Evolutionary conservation across 2,797 vertebrate genomes (phyloP), one percentile per base, ranked within the genome.

Genomic region (Pterois miles): DNA sequence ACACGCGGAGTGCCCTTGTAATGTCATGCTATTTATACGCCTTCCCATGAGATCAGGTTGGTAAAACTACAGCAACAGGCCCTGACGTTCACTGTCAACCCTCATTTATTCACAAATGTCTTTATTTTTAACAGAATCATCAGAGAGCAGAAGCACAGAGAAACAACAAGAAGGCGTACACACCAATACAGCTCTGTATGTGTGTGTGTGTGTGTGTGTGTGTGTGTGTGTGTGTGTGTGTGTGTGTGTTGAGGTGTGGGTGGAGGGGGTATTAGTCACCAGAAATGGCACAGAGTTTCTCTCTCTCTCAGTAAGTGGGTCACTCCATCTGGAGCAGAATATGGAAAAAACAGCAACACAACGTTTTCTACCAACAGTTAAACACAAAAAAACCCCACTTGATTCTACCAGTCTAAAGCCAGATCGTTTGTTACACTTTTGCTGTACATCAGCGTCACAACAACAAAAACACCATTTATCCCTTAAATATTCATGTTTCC

Each of bases 211-310:
- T 40, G 38, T 40, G 38, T 40, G 29, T 29, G 29, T 78, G 36
- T 70, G 56, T 60, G 50, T 76, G 79, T 69, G 63, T 68, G 68
- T 74, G 65, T 86, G 71, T 88, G 79, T 83, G 84, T 83, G 70
- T 71, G 72, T 84, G 83, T 82, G 87, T 81, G 80, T 58, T 23
- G 66, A 87, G 82, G 85, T 92, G 91, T 92, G 91, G 89, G 91
- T 89, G 91, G 89, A 91, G 90, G 88, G 83, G 87, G 89, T 89
- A 91, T 92, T 92, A 92, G 89, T 92, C 91, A 91, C 89, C 88
- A 91, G 84, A 89, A 89, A 91, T 91, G 90, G 89, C 86, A 90
- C 80, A 83, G 73, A 79, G 90, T 74, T 58, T 84, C 83, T 80
- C 68, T 71, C 68, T 71, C 74, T 78, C 77, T 80, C 80, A 83